Evolutionary conservation across 2,113 vertebrate species (phyloP).

Genomic region (Myxocyprinus asiaticus): DNA sequence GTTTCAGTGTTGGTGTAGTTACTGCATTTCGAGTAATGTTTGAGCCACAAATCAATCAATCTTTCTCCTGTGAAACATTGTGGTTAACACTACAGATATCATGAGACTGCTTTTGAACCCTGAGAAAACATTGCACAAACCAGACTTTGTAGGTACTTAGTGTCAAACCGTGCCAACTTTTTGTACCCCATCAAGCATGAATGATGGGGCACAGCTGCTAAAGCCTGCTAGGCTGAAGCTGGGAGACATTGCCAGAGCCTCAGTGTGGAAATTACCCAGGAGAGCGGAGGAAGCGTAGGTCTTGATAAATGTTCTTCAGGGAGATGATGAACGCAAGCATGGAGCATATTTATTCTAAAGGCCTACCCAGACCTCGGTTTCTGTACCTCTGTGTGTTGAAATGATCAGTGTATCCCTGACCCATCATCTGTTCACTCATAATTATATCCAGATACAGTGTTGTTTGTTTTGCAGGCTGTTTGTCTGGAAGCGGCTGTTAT

Average conservation of each 20-base stretch:
- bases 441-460: slow-evolving; percentile 71
- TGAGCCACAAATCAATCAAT: not conserved
- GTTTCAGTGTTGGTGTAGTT: no score
- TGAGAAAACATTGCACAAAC: not conserved
- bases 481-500: slow-evolving; percentile 37
- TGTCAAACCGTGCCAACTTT: slow-evolving; percentile 12
- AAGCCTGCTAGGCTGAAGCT: slow-evolving; percentile 24
- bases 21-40: not conserved
- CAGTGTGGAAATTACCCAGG: not conserved
- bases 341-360: slow-evolving; percentile 17
- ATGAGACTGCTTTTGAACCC: not conserved
- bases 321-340: slow-evolving; percentile 16
- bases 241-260: slow-evolving; percentile 6
- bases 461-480: slow-evolving; percentile 61
- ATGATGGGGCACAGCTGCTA: slow-evolving; percentile 33
- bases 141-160: slow-evolving; percentile 7
- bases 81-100: not conserved
- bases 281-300: slow-evolving; percentile 19
- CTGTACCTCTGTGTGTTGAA: slow-evolving; percentile 7
- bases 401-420: slow-evolving; percentile 63
- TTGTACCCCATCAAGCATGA: slow-evolving; percentile 27
- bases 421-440: slow-evolving; percentile 64
- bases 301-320: slow-evolving; percentile 37
- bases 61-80: not conserved
- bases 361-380: not conserved